Evolutionary conservation across 2,888 invertebrate species (phyloP).

Genomic region (Sceliomorpha sp.): DNA sequence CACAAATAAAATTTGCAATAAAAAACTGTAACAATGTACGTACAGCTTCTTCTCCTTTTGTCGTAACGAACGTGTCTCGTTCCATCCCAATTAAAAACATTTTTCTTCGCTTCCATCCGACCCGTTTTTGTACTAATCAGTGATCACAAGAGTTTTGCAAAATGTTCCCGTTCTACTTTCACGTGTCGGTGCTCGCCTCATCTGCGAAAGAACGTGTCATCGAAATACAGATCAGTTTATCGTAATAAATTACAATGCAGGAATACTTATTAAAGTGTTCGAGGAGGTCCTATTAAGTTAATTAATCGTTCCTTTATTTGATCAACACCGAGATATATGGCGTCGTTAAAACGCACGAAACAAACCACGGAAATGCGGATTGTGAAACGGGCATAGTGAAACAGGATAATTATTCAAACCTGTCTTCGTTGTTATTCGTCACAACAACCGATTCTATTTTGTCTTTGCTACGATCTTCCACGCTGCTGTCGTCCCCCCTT

Average conservation of each 20-base stretch:
- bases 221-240: no score
- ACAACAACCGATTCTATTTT: slow-evolving; percentile 59
- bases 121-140: slow-evolving; percentile 30
- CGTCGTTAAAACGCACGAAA: background rate
- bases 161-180: background rate
- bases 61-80: no score
- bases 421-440: slow-evolving; percentile 64
- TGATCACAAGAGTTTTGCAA: slow-evolving; percentile 17
- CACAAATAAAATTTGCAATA: no score
- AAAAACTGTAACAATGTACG: no score
- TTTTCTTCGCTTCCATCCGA: slow-evolving; percentile 3
- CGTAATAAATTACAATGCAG: background rate
- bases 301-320: background rate
- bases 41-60: no score
- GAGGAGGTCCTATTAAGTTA: background rate
- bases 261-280: background rate
- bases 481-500: slow-evolving; percentile 38
- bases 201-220: slow-evolving; percentile 26
- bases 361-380: background rate
- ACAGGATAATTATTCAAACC: slow-evolving; percentile 22
- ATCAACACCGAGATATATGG: slow-evolving; percentile 1
- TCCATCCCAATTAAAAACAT: no score
- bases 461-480: slow-evolving; percentile 64
- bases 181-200: slow-evolving; percentile 11
- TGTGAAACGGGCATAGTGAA: background rate